Base-by-base conservation (phyloP, 2,113 vertebrate genomes). In the Leptobrachium leishanense region DNA sequence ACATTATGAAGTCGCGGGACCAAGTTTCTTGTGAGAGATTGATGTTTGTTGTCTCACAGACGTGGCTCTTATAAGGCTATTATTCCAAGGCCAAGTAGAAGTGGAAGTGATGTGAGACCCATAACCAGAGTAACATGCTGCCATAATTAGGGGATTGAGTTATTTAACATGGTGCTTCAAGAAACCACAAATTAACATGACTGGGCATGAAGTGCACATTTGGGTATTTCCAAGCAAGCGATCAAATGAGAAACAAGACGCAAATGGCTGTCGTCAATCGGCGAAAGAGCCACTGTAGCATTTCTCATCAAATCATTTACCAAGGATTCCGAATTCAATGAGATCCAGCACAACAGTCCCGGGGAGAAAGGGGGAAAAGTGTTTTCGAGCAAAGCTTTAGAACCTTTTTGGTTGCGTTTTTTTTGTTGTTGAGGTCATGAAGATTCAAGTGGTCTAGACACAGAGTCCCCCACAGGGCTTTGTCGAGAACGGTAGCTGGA, bases 81-180 rank as follows among this genome's bases (percentile, higher is more conserved):
- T 62, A 81, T 68, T 74, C 54, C 40, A 13, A 50, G 54, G 64
- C 65, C 50, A 66, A 57, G n/a, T 74, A 44, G 70, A 68, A 81
- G 53, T 74, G 54, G 71, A 62, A 74, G 64, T 62, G 78, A 81
- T 81, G 42, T 74, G 78, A 81, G 78, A 74, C 71, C 71, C 64
- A 68, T 81, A 74, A 74, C 78, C 65, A 59, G 66, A 68, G 72
- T 74, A 68, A 64, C 78, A 68, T 81, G 78, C 78, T 74, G 78
- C 73, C 78, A 74, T 81, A 81, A 81, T 81, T 68, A 81, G 78
- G 71, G 78, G 63, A 42, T 81, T 74, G 78, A 74, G 78, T 74
- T 81, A 81, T 81, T 74, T 81, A 81, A 68, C 71, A 81, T 68
- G 78, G 65, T 74, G 73, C 78, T 74, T 54, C 55, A 81, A 74